These are phyloP conservation scores for Plumapathes pennacea DNA, from an alignment of 92 coral and sea anemone genomes.

Conservation along the genomic window DNA sequence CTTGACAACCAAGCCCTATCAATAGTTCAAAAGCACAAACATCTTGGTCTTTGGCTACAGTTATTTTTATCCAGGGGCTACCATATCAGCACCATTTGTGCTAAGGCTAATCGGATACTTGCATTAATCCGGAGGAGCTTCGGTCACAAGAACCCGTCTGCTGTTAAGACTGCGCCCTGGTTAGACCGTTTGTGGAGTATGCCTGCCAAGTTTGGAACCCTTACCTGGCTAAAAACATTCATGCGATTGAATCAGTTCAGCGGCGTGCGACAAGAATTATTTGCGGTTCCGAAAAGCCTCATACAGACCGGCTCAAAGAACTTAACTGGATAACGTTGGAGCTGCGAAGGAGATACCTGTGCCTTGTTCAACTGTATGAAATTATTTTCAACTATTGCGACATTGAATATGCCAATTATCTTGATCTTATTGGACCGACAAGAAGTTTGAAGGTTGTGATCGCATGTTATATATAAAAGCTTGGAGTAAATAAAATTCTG, in stretches of 20 bases:
- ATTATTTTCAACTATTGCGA: conserved; percentile 25
- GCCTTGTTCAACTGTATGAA: conserved; percentile 32
- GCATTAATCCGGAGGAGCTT: conserved; percentile 34
- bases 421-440: too few species aligned
- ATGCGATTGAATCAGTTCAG: conserved; percentile 27
- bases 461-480: too few species aligned
- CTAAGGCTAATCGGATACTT: conserved; percentile 14
- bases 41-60: conserved; percentile 31
- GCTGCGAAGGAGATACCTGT: conserved; percentile 31
- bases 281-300: conserved; percentile 10
- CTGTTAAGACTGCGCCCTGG: conserved; percentile 18
- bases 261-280: conserved; percentile 38
- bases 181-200: conserved; percentile 32
- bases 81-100: conserved; percentile 31
- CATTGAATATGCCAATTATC: conserved; percentile 16
- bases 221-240: conserved; percentile 9
- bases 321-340: conserved; percentile 28
- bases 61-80: conserved; percentile 10
- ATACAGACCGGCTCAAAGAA: conserved; percentile 14
- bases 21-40: conserved; percentile 26
- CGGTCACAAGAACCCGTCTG: conserved; percentile 4
- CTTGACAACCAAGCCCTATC: conserved; percentile 10
- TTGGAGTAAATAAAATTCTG: too few species aligned
- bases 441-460: too few species aligned
- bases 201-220: conserved; percentile 39